Percentiles rank a stretch among this genome's conserved stretches.
phyloP scores from a whole-genome alignment of 1,140 invertebrate species.

The Metopolophium dirhodum region DNA sequence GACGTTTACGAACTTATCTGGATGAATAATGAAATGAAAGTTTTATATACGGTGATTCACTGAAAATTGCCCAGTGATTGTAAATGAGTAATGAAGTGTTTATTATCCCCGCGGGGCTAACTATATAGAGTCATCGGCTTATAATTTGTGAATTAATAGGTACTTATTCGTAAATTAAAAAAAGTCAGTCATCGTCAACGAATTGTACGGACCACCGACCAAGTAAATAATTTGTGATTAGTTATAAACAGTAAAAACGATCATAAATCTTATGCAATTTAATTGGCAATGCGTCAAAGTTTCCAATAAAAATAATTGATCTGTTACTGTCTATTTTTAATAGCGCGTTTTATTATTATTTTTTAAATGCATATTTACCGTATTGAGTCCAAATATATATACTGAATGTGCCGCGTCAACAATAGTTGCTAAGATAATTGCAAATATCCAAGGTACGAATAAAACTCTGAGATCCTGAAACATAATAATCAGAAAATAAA shows the following conservation, averaged over 20 bases:
- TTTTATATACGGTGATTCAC: not conserved
- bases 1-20: not conserved
- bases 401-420: constrained; percentile 64
- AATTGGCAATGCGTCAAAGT: not conserved
- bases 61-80: not conserved
- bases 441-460: constrained; percentile 65
- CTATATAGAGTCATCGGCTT: not conserved
- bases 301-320: not conserved
- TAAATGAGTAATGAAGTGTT: not conserved
- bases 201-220: no score
- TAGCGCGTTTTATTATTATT: not conserved
- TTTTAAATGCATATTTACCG: constrained; percentile 60
- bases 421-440: constrained; percentile 62
- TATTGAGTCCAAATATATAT: constrained; percentile 62
- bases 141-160: not conserved
- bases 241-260: not conserved
- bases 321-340: not conserved
- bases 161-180: not conserved
- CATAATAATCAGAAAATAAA: constrained; percentile 36
- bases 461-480: constrained; percentile 64
- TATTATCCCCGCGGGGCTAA: not conserved
- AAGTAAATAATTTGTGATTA: no score
- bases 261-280: not conserved
- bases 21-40: not conserved
- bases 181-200: not conserved